These are phyloP conservation scores for Trissolcus japonicus DNA, from an alignment of 2,888 invertebrate genomes.

Conservation along the genomic window DNA sequence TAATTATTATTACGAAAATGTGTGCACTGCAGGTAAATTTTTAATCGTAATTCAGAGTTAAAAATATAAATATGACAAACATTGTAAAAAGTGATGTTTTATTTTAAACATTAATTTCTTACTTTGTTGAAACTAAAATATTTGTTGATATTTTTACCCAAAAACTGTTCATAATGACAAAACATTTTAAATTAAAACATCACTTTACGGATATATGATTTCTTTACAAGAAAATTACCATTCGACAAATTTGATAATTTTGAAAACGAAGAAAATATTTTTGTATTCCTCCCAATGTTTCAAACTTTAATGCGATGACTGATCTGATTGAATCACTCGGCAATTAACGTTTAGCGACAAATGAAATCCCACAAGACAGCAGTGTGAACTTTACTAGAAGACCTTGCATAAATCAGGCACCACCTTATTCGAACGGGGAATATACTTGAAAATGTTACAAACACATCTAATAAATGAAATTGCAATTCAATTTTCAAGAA, in stretches of 20 bases:
- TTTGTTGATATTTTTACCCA: too few relatives aligned
- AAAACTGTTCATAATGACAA: too few relatives aligned
- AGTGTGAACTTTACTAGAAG: constrained; percentile 6
- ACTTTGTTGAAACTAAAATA: too few relatives aligned
- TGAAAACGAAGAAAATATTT: constrained; percentile 10
- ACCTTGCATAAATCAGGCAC: constrained; percentile 37
- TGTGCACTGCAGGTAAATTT: too few relatives aligned
- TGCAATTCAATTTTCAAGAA: neutral
- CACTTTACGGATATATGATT: neutral
- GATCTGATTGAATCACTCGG: neutral
- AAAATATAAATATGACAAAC: neutral
- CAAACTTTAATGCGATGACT: neutral
- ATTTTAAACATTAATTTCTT: too few relatives aligned
- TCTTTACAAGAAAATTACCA: too few relatives aligned
- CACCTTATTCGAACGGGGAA: constrained; percentile 25
- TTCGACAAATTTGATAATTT: too few relatives aligned
- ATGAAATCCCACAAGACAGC: constrained; percentile 14
- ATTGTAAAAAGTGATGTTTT: neutral
- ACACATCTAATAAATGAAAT: constrained; percentile 32
- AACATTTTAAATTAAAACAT: too few relatives aligned
- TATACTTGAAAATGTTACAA: constrained; percentile 29
- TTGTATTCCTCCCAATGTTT: constrained; percentile 1
- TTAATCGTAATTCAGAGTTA: too few relatives aligned
- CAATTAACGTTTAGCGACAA: neutral
- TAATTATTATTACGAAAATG: too few relatives aligned